Percentiles rank a stretch among this genome's conserved stretches.
Conservation (phyloP, 2,113 vertebrate species). For the Chlorodrepanis virens region DNA sequence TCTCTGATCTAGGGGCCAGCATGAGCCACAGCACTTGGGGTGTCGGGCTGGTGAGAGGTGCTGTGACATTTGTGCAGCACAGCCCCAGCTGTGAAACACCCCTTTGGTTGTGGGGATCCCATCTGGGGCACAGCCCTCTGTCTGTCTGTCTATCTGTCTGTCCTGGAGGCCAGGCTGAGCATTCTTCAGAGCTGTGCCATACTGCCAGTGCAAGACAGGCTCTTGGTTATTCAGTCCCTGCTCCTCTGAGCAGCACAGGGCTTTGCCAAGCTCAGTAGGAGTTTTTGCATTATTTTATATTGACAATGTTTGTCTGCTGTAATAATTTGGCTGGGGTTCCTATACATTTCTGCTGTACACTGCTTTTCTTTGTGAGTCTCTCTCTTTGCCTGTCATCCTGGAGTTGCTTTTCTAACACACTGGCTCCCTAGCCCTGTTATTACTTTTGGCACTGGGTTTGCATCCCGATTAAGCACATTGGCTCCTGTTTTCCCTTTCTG, state of each 20-base stretch:
- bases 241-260: not conserved
- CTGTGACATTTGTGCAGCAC: not conserved
- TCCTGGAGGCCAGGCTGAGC: not conserved
- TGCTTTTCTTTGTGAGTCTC: conserved; percentile 49
- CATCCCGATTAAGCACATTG: conserved; percentile 59
- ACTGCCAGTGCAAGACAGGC: not conserved
- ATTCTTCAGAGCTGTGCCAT: not conserved
- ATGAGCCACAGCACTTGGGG: not conserved
- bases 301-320: conserved; percentile 46
- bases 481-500: conserved; percentile 55
- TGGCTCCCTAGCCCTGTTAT: conserved; percentile 49
- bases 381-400: conserved; percentile 25
- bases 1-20: not conserved
- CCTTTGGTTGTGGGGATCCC: not conserved
- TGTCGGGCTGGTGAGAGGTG: not conserved
- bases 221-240: not conserved
- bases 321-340: conserved; percentile 47
- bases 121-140: not conserved
- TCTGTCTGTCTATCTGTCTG: not conserved
- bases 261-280: conserved; percentile 23
- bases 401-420: conserved; percentile 40
- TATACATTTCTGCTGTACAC: conserved; percentile 39
- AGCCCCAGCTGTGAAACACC: not conserved
- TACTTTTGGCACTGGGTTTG: conserved; percentile 50
- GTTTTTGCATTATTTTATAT: conserved; percentile 54